Evolutionary conservation across 2,888 invertebrate genomes (phyloP), one percentile per base, ranked within the genome.

Genomic region (Drosophila crucigera): DNA sequence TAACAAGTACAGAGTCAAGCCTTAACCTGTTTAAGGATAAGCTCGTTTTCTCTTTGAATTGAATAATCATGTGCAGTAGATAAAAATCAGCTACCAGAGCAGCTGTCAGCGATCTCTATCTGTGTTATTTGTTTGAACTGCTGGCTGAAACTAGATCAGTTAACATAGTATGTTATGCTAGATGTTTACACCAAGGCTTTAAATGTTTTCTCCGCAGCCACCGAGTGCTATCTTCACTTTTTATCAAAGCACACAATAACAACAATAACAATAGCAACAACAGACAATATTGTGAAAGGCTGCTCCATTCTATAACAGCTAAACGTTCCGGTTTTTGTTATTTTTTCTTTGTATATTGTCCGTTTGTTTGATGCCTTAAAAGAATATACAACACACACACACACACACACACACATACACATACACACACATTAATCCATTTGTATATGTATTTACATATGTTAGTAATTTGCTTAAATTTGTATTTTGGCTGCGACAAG

Each of bases 381-480:
- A 64, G 47, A 37, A 63, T 33, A 53, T n/a, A 28, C 22, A 35
- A 35, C 31, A 52, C 7, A 35, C n/a, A 16, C 30, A 30, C 19
- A 50, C 1, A 25, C 25, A 25, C 28, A 28, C 1, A 25, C 25
- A 25, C 4, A 28, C 25, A 25, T 0, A 28, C 28, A 28, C 5
- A 28, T 6, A 19, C 3, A 31, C 31, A 55, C n/a, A 56, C 37
- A 47, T 16, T 33, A 22, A 31, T 25, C 33, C 28, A 53, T 64
- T 31, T 31, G 37, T 33, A 16, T 25, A 61, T 65, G 67, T 67
- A 61, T 76, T 64, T 55, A 73, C 78, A 78, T 73, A 63, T 80
- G 81, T 80, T 37, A 72, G 54, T 72, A 78, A 80, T 80, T 78
- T 80, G 78, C 81, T 78, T 76, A 72, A 80, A 65, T 37, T 80